Conservation (phyloP, 2,113 vertebrate species). For the Passer domesticus region DNA sequence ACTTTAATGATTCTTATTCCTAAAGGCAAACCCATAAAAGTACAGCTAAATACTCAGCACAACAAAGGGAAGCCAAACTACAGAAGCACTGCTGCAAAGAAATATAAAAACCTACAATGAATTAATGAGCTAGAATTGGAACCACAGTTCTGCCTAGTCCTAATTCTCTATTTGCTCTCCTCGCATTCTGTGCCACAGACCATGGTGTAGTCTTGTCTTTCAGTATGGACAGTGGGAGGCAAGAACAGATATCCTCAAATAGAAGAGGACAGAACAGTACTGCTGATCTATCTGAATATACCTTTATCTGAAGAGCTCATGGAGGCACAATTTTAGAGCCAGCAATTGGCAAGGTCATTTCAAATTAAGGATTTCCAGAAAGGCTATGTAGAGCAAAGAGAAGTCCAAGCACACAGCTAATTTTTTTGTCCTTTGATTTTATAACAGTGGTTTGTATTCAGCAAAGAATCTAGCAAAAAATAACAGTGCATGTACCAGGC, state of each 20-base stretch:
- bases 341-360: background rate
- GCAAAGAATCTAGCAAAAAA: background rate
- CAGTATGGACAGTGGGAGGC: background rate
- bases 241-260: background rate
- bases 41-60: background rate
- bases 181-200: background rate
- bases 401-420: background rate
- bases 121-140: background rate
- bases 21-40: background rate
- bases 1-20: slow-evolving; percentile 4
- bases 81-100: background rate
- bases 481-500: background rate
- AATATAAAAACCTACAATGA: background rate
- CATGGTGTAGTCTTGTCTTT: background rate
- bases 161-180: background rate
- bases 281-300: background rate
- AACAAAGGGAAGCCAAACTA: background rate
- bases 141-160: background rate
- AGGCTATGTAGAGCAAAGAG: background rate
- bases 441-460: background rate
- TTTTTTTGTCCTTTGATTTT: background rate
- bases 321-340: background rate
- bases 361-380: background rate
- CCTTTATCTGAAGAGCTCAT: background rate
- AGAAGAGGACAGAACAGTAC: background rate